phyloP scores from a whole-genome alignment of 2,888 invertebrate genomes.

The Apodemia zela region DNA sequence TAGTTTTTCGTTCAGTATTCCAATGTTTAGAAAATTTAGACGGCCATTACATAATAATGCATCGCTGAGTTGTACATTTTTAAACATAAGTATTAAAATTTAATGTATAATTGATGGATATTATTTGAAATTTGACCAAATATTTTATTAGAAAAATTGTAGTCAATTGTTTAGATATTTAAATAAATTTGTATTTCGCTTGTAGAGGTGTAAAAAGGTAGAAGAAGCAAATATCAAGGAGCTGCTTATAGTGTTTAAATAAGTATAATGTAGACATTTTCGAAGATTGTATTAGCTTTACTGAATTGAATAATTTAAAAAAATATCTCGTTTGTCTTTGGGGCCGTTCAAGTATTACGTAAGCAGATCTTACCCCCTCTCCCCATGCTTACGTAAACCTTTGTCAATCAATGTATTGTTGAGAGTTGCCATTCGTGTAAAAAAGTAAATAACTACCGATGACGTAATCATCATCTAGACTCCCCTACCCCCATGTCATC shows the following conservation, averaged over 20 bases:
- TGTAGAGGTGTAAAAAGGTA: constrained; percentile 4
- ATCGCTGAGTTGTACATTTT: background rate
- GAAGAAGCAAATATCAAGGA: constrained; percentile 3
- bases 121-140: constrained; percentile 14
- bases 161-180: constrained; percentile 15
- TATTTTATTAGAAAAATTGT: constrained; percentile 14
- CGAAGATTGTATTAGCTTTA: constrained; percentile 7
- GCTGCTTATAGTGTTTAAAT: constrained; percentile 2
- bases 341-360: too few species aligned
- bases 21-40: background rate
- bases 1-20: too few species aligned
- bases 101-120: constrained; percentile 12
- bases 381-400: too few species aligned
- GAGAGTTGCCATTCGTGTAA: too few species aligned
- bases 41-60: background rate
- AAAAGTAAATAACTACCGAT: too few species aligned
- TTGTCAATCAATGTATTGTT: too few species aligned
- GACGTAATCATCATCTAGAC: too few species aligned
- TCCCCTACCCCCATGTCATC: too few species aligned
- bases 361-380: too few species aligned
- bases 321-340: constrained; percentile 1
- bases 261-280: constrained; percentile 11
- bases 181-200: constrained; percentile 12
- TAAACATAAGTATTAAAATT: constrained; percentile 5
- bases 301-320: constrained; percentile 1